Percentiles rank a stretch among this genome's conserved stretches.
These are phyloP conservation scores for Cephus spinipes DNA, from an alignment of 2,888 invertebrate genomes.

Conservation along the genomic window DNA sequence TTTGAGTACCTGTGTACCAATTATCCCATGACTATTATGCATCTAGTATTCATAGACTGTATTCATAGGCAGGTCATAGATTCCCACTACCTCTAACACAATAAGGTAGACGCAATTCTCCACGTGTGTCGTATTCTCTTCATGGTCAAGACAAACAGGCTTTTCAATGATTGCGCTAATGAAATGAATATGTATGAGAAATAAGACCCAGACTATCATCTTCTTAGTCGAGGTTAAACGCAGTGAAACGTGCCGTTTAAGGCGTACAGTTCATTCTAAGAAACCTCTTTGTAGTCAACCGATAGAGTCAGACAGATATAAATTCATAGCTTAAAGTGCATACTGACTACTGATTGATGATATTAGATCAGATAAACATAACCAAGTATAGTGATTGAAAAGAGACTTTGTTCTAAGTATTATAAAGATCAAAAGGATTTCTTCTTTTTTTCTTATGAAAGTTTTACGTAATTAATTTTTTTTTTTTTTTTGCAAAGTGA, in stretches of 20 bases:
- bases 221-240: too few species aligned
- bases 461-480: not conserved
- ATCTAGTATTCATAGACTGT: not conserved
- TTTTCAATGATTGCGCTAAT: not conserved
- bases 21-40: not conserved
- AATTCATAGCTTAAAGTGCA: not conserved
- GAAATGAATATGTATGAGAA: not conserved
- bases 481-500: not conserved
- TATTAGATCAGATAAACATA: not conserved
- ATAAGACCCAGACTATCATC: not conserved
- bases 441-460: not conserved
- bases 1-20: not conserved
- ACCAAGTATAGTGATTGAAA: not conserved
- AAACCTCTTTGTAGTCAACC: not conserved
- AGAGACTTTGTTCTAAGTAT: not conserved
- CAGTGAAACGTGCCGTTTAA: not conserved
- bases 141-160: not conserved
- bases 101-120: not conserved
- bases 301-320: not conserved
- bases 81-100: not conserved
- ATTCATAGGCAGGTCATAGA: not conserved
- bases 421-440: not conserved
- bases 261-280: not conserved
- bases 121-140: not conserved
- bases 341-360: not conserved